A percentile compares a stretch with the other conserved stretches of the same genome.
These are phyloP conservation scores for Scolopax mira DNA, from an alignment of 2,113 vertebrate genomes.

Conservation along the genomic window DNA sequence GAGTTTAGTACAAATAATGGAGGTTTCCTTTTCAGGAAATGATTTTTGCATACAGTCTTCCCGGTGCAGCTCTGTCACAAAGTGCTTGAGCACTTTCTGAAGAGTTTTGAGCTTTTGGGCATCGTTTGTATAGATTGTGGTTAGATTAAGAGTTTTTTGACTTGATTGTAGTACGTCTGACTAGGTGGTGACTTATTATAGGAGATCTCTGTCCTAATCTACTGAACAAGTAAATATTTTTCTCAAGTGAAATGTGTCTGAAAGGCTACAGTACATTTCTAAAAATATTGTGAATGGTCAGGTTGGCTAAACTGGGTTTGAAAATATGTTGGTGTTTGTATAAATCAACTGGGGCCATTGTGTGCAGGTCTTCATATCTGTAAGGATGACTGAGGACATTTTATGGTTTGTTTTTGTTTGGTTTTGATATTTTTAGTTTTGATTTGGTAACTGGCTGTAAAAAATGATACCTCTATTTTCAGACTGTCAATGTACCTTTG, in stretches of 20 bases:
- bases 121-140: neutral
- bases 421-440: neutral
- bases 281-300: neutral
- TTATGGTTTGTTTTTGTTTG: neutral
- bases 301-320: neutral
- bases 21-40: neutral
- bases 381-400: neutral
- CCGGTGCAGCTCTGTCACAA: neutral
- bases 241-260: neutral
- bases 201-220: neutral
- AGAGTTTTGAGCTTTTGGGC: neutral
- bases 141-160: neutral
- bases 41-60: neutral
- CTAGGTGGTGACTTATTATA: neutral
- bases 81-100: neutral
- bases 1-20: neutral
- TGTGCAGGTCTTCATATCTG: neutral
- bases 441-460: neutral
- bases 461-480: neutral
- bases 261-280: neutral
- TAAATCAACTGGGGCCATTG: neutral
- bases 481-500: neutral
- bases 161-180: neutral
- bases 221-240: neutral
- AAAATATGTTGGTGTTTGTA: neutral